Percentiles rank a stretch among this genome's conserved stretches.
Evolutionary conservation across 64 coral and sea anemone genomes (phyloP).

Genomic region (Acropora yongei): DNA sequence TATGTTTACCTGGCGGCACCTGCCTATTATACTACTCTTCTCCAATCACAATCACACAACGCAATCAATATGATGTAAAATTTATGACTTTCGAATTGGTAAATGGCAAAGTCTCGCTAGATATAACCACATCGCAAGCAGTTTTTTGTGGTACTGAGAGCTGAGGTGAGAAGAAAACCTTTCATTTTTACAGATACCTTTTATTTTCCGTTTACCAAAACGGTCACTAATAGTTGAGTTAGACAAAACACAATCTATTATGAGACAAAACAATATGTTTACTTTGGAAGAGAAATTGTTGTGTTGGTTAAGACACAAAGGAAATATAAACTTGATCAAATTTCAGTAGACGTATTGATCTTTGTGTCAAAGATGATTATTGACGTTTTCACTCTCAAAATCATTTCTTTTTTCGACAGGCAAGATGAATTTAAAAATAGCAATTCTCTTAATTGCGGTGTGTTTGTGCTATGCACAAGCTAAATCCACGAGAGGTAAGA

Average conservation of each 20-base stretch:
- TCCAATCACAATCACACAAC: conserved; percentile 18
- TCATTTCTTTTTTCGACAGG: background rate
- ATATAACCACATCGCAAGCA: background rate
- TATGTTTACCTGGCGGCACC: conserved; percentile 3
- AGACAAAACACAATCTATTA: background rate
- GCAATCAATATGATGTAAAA: background rate
- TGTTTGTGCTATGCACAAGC: conserved; percentile 38
- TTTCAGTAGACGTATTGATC: too few species aligned
- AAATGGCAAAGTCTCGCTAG: conserved; percentile 1
- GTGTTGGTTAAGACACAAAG: background rate
- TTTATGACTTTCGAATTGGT: conserved; percentile 33
- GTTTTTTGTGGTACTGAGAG: background rate
- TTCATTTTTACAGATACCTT: background rate
- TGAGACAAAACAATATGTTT: background rate
- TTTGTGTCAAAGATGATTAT: too few species aligned
- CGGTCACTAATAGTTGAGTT: background rate
- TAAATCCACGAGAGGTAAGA: conserved; percentile 33
- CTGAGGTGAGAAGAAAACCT: background rate
- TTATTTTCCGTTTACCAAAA: background rate
- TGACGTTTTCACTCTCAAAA: too few species aligned
- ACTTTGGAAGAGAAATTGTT: background rate
- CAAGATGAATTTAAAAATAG: conserved; percentile 32
- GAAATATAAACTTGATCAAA: background rate
- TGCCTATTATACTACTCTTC: background rate
- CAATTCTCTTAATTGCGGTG: background rate